Evolutionary conservation across 1,140 invertebrate genomes (phyloP), one percentile per base, ranked within the genome.

Genomic region (Pachypeltis micranthus): DNA sequence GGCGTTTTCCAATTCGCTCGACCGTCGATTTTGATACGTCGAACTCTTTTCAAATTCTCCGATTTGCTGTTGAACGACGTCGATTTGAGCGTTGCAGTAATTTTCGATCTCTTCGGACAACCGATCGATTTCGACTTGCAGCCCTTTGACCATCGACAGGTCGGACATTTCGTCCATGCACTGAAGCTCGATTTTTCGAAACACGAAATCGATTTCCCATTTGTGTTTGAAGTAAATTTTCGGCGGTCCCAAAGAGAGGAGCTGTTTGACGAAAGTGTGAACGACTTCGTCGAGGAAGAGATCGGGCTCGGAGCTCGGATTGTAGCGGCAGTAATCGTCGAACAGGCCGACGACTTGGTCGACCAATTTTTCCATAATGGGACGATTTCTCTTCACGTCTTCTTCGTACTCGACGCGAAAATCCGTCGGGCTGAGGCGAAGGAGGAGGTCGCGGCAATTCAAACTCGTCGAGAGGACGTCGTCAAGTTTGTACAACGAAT

Each of bases 181-280:
- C 14, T 61, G 34, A 2, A 44, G 23, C 29, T 61, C 44, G n/a
- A 44, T 44, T 61, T 61, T 25, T 29, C 29, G 26, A 23, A 59
- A 59, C 16, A 59, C 57, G 2, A 59, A 3, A 23, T 59, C 57
- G 57, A 59, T n/a, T 34, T 59, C 25, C 57, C 57, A 59, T 14
- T 28, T 28, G 24, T 25, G 26, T 28, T 29, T 28, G 28, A 59
- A 59, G 28, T 59, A 59, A 59, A 59, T 59, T 28, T 28, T 29
- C 19, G 57, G 57, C 2, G 57, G 57, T 16, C 57, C 57, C 16
- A 59, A 28, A 51, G 47, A 51, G 10, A 14, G 47, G 4, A 51
- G 47, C 21, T 51, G 47, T 21, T 51, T 51, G 47, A 51, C 47
- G 47, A 51, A 51, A 10, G 47, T 51, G 21, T 51, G 47, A 4